Base-by-base conservation (phyloP, 2,113 vertebrate genomes). In the Grammatotria lemairii region DNA sequence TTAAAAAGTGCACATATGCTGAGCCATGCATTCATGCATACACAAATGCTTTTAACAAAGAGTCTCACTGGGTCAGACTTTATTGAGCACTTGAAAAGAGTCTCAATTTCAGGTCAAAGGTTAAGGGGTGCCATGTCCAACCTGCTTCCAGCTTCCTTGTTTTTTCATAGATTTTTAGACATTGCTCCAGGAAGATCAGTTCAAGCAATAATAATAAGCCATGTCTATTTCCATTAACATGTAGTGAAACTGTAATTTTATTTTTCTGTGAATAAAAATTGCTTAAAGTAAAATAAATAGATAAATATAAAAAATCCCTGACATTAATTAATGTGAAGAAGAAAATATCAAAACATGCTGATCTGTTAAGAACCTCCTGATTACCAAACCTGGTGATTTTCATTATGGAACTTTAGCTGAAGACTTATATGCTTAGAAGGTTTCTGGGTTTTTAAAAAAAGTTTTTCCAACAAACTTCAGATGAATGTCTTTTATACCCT, bases 41-140 rank as follows among this genome's bases (percentile, higher is more conserved):
- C 54, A 58, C 23, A 28, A 45, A 17, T 28, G 54, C 23, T 47
- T 23, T 23, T 21, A 47, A 73, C 40, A 47, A 75, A 47, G 23
- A 26, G 14, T 47, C 40, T 47, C 40, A 28, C 13, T 13, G 38
- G 38, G 65, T 73, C 68, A 81, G 60, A 88, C 55, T 85, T 89
- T 89, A 70, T 84, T 45, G 42, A 40, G 42, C 31, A 19, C 68
- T 82, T 82, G 82, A 90, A 84, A 90, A 88, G 33, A 85, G 63
- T 54, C 85, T 89, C 51, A 23, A 28, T 49, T 78, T 54, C 42
- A 87, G 89, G 90, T 91, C 19, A 90, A 89, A 94, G 92, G 91
- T 94, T 16, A 92, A 87, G 38, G 82, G 80, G 86, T 82, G 91
- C 40, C 40, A 26, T 73, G 40, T 26, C 13, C 60, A 9, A 85